Evolutionary conservation across 2,797 vertebrate species (phyloP).

Genomic region (Danio jaintianensis): DNA sequence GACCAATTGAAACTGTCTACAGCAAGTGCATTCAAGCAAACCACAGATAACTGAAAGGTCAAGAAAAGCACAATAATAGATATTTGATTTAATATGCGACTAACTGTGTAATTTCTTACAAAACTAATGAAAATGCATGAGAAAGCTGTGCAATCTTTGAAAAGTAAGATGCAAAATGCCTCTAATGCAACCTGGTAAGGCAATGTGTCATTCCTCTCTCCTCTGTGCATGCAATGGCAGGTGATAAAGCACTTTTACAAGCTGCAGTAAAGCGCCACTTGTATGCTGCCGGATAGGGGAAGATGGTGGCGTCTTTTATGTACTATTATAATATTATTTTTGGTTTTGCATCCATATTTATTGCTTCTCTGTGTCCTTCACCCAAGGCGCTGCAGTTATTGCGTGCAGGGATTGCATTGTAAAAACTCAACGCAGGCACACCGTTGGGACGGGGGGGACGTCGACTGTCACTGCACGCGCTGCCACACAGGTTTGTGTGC

Average conservation of each 20-base stretch:
- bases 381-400: slow-evolving; percentile 52
- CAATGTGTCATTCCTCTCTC: slow-evolving; percentile 57
- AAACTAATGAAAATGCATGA: slow-evolving; percentile 12
- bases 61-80: neutral
- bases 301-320: slow-evolving; percentile 62
- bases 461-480: slow-evolving; percentile 46
- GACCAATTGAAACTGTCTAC: too few relatives aligned
- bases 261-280: slow-evolving; percentile 68
- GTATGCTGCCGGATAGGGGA: slow-evolving; percentile 58
- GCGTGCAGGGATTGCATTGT: slow-evolving; percentile 53
- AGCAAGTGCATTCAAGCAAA: neutral
- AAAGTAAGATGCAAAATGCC: slow-evolving; percentile 42
- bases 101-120: slow-evolving; percentile 28
- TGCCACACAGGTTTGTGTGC: slow-evolving; percentile 53
- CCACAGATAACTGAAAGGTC: slow-evolving; percentile 18
- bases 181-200: slow-evolving; percentile 52
- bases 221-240: slow-evolving; percentile 61
- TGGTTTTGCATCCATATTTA: slow-evolving; percentile 70
- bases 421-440: slow-evolving; percentile 48
- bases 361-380: slow-evolving; percentile 66
- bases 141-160: neutral
- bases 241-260: slow-evolving; percentile 73
- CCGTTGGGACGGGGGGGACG: slow-evolving; percentile 35
- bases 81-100: neutral
- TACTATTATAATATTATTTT: slow-evolving; percentile 68